Percentiles rank a stretch among this genome's conserved stretches.
phyloP scores from a whole-genome alignment of 2,113 vertebrate species.

The Dipodomys merriami region DNA sequence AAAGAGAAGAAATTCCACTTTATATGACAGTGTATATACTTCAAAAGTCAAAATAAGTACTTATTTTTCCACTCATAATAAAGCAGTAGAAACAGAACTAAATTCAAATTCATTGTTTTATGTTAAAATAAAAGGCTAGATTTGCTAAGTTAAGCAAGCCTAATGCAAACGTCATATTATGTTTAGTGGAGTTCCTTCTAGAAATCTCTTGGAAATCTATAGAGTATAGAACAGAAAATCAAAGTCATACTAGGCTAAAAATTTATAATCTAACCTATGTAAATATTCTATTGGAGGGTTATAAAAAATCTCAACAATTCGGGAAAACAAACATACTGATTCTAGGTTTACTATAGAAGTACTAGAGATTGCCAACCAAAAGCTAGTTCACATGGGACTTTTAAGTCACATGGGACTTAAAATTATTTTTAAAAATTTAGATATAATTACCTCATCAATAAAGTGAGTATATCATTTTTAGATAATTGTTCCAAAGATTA shows the following conservation, averaged over 20 bases:
- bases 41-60: not conserved
- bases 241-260: not conserved
- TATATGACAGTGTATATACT: not conserved
- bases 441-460: not conserved
- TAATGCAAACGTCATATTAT: not conserved
- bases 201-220: conserved; percentile 1
- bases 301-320: conserved; percentile 17
- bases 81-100: conserved; percentile 11
- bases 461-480: conserved; percentile 12
- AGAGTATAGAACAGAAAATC: conserved; percentile 27
- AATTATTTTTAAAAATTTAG: not conserved
- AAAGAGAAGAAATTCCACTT: conserved; percentile 11
- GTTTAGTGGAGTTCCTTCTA: not conserved
- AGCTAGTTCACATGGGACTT: not conserved
- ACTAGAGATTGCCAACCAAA: not conserved
- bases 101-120: conserved; percentile 19
- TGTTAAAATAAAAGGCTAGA: not conserved
- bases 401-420: not conserved
- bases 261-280: not conserved
- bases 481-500: not conserved
- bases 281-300: not conserved
- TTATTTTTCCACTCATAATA: not conserved
- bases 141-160: conserved; percentile 8
- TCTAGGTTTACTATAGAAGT: conserved; percentile 4
- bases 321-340: not conserved